Base-by-base conservation (phyloP, 2,797 vertebrate genomes). In the Clamator glandarius region DNA sequence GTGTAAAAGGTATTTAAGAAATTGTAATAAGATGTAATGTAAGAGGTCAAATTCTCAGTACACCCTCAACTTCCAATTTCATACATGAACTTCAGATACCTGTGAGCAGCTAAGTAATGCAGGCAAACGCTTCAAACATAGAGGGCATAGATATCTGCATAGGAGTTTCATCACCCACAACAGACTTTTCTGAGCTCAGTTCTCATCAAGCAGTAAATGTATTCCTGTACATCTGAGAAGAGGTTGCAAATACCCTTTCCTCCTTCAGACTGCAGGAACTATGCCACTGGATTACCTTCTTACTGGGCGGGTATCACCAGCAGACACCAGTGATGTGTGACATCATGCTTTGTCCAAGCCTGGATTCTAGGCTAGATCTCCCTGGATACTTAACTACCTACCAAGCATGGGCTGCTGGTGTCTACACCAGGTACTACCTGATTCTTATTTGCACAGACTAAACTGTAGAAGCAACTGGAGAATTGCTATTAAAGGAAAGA, bases 381-480 rank as follows among this genome's bases (percentile, higher is more conserved):
- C 13, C 41, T 33, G 5, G 6, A 8, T 31, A 23, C 39, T 31
- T 21, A 36, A 46, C 28, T 44, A n/a, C 23, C 41, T 44, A 19
- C 39, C 35, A 63, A 23, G 7, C 6, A 1, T 2, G 11, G 7
- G 35, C 50, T 63, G 23, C 35, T 2, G 5, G 16, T 19, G 15
- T 46, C 24, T 76, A 77, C 69, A 59, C 14, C 41, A 51, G 36
- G 29, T 8, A n/a, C 17, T 39, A 19, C 31, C 12, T 21, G 39
- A 25, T 24, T 7, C 41, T 25, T 1, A 1, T 31, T 31, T 1
- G 1, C 28, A 35, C 8, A 54, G 44, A 18, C 41, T 68, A 26
- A 77, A 73, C 31, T 12, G 14, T 25, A 46, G 61, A 55, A 59
- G 35, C 23, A 68, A 55, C 33, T 2, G 2, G 31, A 64, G 29